These are phyloP conservation scores for Brachionus koreanus DNA, from an alignment of 1,140 invertebrate genomes.

Conservation along the genomic window DNA sequence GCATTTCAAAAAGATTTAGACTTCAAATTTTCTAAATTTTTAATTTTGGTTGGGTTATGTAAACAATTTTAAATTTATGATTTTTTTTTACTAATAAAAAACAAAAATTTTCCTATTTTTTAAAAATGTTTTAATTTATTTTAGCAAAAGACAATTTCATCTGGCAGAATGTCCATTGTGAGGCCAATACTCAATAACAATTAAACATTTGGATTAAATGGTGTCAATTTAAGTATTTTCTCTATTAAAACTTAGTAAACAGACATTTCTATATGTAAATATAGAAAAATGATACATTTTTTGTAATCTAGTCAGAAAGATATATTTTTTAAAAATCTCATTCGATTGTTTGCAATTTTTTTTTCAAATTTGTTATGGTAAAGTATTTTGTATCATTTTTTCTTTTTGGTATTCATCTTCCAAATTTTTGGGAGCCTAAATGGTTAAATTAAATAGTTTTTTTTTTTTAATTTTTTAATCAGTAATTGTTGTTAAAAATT, in stretches of 20 bases:
- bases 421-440: background rate
- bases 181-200: slow-evolving; percentile 35
- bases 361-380: background rate
- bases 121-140: background rate
- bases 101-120: background rate
- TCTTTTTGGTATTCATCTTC: background rate
- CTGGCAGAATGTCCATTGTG: slow-evolving; percentile 36
- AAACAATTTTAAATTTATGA: background rate
- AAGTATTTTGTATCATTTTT: background rate
- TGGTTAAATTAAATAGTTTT: background rate
- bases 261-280: background rate
- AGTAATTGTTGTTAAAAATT: background rate
- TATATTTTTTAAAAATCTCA: background rate
- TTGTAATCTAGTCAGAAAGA: background rate
- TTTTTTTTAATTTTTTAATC: background rate
- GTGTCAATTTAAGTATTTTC: background rate
- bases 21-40: background rate
- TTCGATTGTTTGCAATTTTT: background rate
- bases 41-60: background rate
- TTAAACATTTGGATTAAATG: slow-evolving; percentile 11
- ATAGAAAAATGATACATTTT: background rate
- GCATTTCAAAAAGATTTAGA: background rate
- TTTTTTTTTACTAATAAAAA: background rate
- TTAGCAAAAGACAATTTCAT: slow-evolving; percentile 42
- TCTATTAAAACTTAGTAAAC: background rate